Conservation (phyloP, 2,113 vertebrate species). For the Aldabrachelys gigantea region DNA sequence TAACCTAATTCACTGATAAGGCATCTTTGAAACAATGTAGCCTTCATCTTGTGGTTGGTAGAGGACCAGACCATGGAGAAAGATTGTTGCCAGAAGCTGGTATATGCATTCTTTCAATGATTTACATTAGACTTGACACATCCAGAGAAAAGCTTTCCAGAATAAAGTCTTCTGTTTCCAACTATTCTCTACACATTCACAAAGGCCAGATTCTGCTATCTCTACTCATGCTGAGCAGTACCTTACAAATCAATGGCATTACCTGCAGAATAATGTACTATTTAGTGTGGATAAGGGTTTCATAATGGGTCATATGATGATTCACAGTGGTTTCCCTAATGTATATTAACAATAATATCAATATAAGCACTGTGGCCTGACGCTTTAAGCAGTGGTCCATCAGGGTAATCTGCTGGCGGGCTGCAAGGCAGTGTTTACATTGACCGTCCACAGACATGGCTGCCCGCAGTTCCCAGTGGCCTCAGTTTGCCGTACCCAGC, state of each 20-base stretch:
- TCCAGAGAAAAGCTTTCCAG: background rate
- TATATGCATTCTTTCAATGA: background rate
- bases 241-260: background rate
- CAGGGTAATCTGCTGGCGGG: too few relatives aligned
- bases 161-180: background rate
- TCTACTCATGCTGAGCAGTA: background rate
- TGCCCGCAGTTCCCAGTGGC: too few relatives aligned
- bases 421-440: too few relatives aligned
- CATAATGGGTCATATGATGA: background rate
- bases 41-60: background rate
- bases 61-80: background rate
- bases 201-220: background rate
- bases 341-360: background rate
- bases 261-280: background rate
- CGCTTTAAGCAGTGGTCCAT: background rate
- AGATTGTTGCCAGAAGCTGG: background rate
- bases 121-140: background rate
- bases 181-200: background rate
- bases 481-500: rapidly evolving
- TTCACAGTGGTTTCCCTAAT: background rate
- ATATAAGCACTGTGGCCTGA: background rate
- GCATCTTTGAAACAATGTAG: background rate
- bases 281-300: background rate
- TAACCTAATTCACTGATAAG: background rate
- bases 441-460: too few relatives aligned